phyloP scores from a whole-genome alignment of 2,888 invertebrate species.

The Mycalesis mineus region DNA sequence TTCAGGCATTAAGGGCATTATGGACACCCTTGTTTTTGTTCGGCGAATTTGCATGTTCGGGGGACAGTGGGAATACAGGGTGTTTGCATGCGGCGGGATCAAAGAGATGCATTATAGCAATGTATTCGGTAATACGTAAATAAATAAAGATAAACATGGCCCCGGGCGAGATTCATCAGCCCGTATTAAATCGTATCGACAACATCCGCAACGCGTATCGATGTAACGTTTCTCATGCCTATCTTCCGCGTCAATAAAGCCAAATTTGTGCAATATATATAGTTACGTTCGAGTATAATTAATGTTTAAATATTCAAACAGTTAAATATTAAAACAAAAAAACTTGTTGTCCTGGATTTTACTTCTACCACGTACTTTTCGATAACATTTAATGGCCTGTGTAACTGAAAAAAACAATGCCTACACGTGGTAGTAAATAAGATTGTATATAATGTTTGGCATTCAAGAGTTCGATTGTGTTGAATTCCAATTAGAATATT shows the following conservation, averaged over 20 bases:
- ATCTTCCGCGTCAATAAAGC: constrained; percentile 20
- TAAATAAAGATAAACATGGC: constrained; percentile 69
- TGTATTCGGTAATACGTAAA: constrained; percentile 73
- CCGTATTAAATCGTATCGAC: constrained; percentile 15
- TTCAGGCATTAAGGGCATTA: constrained; percentile 69
- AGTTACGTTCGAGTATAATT: too few species aligned
- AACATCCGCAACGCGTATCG: constrained; percentile 18
- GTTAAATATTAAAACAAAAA: too few species aligned
- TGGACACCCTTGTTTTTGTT: constrained; percentile 69
- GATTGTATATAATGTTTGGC: too few species aligned
- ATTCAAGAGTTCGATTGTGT: too few species aligned
- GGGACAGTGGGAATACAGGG: constrained; percentile 39
- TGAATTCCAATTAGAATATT: too few species aligned
- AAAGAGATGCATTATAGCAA: constrained; percentile 60
- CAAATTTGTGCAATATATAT: background rate
- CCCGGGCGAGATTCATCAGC: constrained; percentile 19
- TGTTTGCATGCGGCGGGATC: constrained; percentile 58
- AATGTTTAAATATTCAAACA: too few species aligned
- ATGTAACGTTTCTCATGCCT: constrained; percentile 14
- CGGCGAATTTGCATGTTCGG: constrained; percentile 61
- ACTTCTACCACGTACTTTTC: too few species aligned
- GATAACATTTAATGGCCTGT: too few species aligned
- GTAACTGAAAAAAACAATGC: too few species aligned
- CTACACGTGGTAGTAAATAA: too few species aligned
- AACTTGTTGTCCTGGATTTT: too few species aligned